Percentiles rank a stretch among this genome's conserved stretches.
Conservation (phyloP, 2,888 invertebrate genomes). For the Loripinus fragilis region DNA sequence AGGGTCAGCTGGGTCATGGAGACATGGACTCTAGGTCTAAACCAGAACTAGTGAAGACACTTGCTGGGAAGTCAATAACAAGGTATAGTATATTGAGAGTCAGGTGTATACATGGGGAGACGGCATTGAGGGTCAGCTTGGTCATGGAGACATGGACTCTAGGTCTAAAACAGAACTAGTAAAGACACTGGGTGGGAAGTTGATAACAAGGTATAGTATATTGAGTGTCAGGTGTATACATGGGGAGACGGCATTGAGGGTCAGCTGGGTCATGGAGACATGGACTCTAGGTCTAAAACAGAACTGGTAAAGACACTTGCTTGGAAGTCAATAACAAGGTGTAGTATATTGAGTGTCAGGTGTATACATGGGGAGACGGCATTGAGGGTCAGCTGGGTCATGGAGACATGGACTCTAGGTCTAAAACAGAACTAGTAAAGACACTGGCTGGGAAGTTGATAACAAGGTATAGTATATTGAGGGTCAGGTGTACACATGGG, state of each 20-base stretch:
- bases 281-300: slow-evolving; percentile 85
- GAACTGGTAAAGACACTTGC: slow-evolving; percentile 87
- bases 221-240: slow-evolving; percentile 87
- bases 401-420: too few relatives aligned
- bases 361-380: too few relatives aligned
- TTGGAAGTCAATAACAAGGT: slow-evolving; percentile 86
- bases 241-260: slow-evolving; percentile 89
- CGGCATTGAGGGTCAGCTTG: slow-evolving; percentile 88
- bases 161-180: slow-evolving; percentile 86
- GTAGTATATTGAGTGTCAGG: too few relatives aligned
- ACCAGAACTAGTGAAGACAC: too few relatives aligned
- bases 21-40: too few relatives aligned
- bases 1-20: too few relatives aligned
- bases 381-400: too few relatives aligned
- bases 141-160: slow-evolving; percentile 84
- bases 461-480: too few relatives aligned
- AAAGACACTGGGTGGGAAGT: slow-evolving; percentile 87
- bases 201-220: slow-evolving; percentile 85
- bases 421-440: too few relatives aligned
- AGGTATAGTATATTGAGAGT: slow-evolving; percentile 85
- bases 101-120: slow-evolving; percentile 89
- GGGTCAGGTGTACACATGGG: too few relatives aligned
- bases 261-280: slow-evolving; percentile 86
- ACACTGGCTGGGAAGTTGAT: too few relatives aligned
- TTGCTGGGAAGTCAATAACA: slow-evolving; percentile 83